Percentiles rank a stretch among this genome's conserved stretches.
These are phyloP conservation scores for Petrolisthes cinctipes DNA, from an alignment of 2,888 invertebrate genomes.

Conservation along the genomic window DNA sequence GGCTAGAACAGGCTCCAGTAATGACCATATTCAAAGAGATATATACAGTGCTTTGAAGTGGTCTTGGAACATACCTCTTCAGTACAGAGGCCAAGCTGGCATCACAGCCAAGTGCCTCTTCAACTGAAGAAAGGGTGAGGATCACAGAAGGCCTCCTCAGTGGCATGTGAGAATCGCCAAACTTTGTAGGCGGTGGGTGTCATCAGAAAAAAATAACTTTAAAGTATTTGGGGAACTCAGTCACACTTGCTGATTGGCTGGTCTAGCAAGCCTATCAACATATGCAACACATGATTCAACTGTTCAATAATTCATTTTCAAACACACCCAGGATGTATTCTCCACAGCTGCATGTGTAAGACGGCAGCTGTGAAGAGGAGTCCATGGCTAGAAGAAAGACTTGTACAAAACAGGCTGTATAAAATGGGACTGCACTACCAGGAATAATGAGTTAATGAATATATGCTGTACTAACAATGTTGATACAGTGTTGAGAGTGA, in stretches of 20 bases:
- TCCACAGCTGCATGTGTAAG: slow-evolving; percentile 31
- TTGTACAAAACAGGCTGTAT: slow-evolving; percentile 62
- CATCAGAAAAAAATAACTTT: slow-evolving; percentile 21
- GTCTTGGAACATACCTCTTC: background rate
- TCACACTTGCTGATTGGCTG: background rate
- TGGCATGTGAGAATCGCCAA: slow-evolving; percentile 60
- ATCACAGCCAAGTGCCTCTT: background rate
- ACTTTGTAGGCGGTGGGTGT: slow-evolving; percentile 51
- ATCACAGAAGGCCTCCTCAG: slow-evolving; percentile 43
- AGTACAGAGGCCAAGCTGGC: background rate
- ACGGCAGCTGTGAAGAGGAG: slow-evolving; percentile 52
- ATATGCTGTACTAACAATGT: slow-evolving; percentile 49
- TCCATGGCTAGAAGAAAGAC: slow-evolving; percentile 53
- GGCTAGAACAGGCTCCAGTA: background rate
- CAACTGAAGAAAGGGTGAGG: slow-evolving; percentile 20
- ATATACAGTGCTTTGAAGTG: background rate
- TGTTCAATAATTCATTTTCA: slow-evolving; percentile 23
- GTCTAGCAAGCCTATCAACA: background rate
- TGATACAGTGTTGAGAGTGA: slow-evolving; percentile 19
- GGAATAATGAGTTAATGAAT: slow-evolving; percentile 50
- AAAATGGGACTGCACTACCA: slow-evolving; percentile 57
- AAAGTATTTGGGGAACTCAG: slow-evolving; percentile 7
- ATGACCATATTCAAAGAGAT: no score
- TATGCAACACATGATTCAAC: slow-evolving; percentile 5
- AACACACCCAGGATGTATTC: slow-evolving; percentile 39